Evolutionary conservation across 2,113 vertebrate species (phyloP), one percentile per base, ranked within the genome.

Genomic region (Ochotona princeps): DNA sequence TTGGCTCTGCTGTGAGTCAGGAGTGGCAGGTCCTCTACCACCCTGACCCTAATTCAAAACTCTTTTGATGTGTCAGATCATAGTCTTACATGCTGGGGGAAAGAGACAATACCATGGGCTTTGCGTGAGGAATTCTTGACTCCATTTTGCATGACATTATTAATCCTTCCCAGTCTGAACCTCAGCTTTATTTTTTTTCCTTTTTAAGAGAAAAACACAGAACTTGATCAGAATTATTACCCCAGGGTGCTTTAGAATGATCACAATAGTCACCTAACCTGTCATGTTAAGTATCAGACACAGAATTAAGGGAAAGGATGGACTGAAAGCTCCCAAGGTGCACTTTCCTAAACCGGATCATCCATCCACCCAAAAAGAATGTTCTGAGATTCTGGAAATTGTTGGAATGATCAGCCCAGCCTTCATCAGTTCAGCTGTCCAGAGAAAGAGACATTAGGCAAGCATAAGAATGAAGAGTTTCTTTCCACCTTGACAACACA

Each of bases 51-150:
- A 44, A 67, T 7, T 87, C 12, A 67, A 78, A 67, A 67, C 60
- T 88, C 25, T 83, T n/a, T n/a, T 93, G 32, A 87, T n/a, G 0
- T 75, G 69, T 88, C 63, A 30, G 28, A 61, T 80, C 57, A 91
- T 61, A 2, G 35, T 44, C 86, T 86, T 92, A 92, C 1, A 15
- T 70, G 66, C 81, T n/a, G 74, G 88, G 18, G 49, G 84, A 90
- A 94, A 92, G 60, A 94, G 87, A n/a, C 78, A 86, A 93, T 0
- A 0, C 89, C 70, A 85, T 7, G 15, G 49, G 11, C 75, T 96
- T 80, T 95, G 87, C 82, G 91, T 93, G 91, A 91, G 7, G 32
- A 94, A 94, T 87, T 72, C 69, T 90, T 94, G 89, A 70, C 5
- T 95, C 7, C 44, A 9, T 49, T 97, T 88, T 94, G 84, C 84